A percentile compares a stretch with the other conserved stretches of the same genome.
Conservation (phyloP, 1,140 invertebrate genomes). For the Trichonephila clavipes region DNA sequence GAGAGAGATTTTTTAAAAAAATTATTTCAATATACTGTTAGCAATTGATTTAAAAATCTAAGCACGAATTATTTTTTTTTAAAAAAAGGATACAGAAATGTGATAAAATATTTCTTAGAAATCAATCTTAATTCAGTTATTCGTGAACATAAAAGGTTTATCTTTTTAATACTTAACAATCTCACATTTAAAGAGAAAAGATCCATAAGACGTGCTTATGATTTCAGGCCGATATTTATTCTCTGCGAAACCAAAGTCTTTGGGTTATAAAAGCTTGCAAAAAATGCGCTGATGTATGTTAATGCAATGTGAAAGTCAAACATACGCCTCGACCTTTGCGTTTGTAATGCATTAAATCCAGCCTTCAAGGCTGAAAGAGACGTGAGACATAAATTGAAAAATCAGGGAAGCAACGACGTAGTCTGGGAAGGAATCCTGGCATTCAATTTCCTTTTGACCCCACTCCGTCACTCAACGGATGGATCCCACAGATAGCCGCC, state of each 20-base stretch:
- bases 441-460: constrained; percentile 27
- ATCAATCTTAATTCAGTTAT: no score
- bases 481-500: neutral
- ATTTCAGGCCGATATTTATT: no score
- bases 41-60: no score
- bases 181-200: no score
- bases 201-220: no score
- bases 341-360: constrained; percentile 9
- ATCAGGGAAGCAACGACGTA: constrained; percentile 11
- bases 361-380: constrained; percentile 6
- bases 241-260: neutral
- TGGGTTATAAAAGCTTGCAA: neutral
- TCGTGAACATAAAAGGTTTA: no score
- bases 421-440: neutral
- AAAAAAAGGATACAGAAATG: no score
- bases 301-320: constrained; percentile 8
- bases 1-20: no score
- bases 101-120: no score
- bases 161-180: no score
- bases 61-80: no score
- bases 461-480: neutral
- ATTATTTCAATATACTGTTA: no score
- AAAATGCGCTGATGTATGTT: neutral
- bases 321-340: neutral
- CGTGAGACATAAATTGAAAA: neutral